Evolutionary conservation across 92 coral and sea anemone species (phyloP).

Genomic region (Montipora capitata): DNA sequence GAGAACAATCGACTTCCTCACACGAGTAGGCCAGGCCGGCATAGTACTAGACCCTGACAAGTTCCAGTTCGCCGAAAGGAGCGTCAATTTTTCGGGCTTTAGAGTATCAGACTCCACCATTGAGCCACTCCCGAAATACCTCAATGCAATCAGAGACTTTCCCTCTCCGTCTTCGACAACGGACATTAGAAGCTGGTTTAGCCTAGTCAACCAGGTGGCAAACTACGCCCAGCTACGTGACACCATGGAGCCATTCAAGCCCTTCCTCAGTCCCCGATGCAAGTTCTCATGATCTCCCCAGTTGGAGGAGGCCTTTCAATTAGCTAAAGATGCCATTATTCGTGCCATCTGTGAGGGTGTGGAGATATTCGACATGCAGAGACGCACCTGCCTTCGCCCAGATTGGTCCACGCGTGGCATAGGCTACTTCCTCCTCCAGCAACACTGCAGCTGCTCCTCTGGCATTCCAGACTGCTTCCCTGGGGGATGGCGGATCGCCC

Average conservation of each 20-base stretch:
- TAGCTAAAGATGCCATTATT: conserved; percentile 39
- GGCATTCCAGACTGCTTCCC: conserved; percentile 81
- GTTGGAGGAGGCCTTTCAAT: conserved; percentile 57
- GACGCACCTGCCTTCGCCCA: conserved; percentile 83
- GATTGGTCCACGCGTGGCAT: conserved; percentile 83
- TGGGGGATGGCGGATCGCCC: conserved; percentile 80
- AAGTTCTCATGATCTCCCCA: conserved; percentile 64
- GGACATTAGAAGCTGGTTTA: conserved; percentile 82
- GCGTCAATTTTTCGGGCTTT: conserved; percentile 80
- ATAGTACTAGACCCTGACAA: conserved; percentile 82
- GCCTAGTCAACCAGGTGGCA: conserved; percentile 78
- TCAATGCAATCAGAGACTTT: conserved; percentile 81
- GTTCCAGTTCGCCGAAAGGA: conserved; percentile 73
- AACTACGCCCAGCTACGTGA: conserved; percentile 73
- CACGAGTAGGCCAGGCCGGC: conserved; percentile 83
- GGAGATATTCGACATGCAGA: conserved; percentile 74
- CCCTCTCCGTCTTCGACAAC: conserved; percentile 80
- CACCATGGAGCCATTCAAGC: conserved; percentile 66
- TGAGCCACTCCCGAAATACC: conserved; percentile 84
- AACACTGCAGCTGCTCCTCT: conserved; percentile 82
- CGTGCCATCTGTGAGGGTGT: conserved; percentile 72
- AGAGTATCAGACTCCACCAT: conserved; percentile 72
- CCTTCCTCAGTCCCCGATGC: conserved; percentile 68
- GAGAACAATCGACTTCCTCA: conserved; percentile 85
- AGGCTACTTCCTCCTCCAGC: conserved; percentile 78